These are phyloP conservation scores for Caracal caracal DNA, from an alignment of 2,113 vertebrate species.

Conservation along the genomic window DNA sequence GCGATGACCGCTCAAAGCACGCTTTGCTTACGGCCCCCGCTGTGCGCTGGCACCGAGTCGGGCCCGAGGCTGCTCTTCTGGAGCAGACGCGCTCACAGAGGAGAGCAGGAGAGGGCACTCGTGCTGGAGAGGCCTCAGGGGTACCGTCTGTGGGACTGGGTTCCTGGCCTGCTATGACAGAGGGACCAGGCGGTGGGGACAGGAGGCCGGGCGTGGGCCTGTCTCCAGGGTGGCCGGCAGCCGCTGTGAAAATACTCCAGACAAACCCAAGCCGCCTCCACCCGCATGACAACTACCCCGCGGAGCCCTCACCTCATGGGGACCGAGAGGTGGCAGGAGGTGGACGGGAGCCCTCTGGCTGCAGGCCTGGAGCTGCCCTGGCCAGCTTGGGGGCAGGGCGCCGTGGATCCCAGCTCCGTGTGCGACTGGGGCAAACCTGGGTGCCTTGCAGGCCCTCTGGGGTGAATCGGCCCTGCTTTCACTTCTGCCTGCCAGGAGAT, in stretches of 20 bases:
- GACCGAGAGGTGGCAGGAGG: background rate
- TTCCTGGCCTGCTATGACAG: background rate
- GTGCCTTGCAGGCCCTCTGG: background rate
- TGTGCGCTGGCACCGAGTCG: background rate
- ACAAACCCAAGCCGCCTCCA: background rate
- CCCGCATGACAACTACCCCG: too few relatives aligned
- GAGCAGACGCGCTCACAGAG: background rate
- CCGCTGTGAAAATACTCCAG: too few relatives aligned
- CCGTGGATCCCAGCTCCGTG: accelerated
- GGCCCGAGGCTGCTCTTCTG: background rate
- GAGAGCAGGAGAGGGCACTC: background rate
- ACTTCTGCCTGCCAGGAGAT: background rate
- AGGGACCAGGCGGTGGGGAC: background rate
- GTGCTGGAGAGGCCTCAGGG: background rate
- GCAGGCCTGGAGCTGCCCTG: background rate
- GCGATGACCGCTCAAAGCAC: background rate
- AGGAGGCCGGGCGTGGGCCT: background rate
- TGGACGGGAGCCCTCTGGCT: accelerated
- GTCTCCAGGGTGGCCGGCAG: background rate
- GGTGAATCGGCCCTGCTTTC: background rate
- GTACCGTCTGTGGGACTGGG: background rate
- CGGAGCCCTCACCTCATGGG: background rate
- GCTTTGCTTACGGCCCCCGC: background rate
- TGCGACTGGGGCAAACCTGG: background rate
- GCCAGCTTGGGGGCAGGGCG: background rate